Evolutionary conservation across 2,797 vertebrate species (phyloP), one percentile per base, ranked within the genome.

Genomic region (Phataginus tricuspis): DNA sequence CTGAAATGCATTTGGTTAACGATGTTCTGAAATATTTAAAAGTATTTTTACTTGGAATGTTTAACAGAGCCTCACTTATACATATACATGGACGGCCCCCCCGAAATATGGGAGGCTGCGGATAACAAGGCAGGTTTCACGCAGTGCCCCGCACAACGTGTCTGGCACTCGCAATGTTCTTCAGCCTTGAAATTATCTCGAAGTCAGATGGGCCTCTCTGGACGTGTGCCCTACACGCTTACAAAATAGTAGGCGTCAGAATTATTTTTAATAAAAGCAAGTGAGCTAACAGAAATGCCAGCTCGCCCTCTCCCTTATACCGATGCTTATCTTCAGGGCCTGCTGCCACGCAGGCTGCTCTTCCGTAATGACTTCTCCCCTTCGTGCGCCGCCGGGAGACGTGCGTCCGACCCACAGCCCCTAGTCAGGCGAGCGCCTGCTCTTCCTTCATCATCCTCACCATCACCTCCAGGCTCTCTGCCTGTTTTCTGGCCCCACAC

Each of bases 191-290:
- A 91, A 88, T 89, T 29, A 55, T 84, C 94, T 94, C 2, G 2
- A 10, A 93, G 68, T 96, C 93, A 93, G 95, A 93, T 95, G 92
- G 88, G 92, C 94, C 79, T 57, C 16, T 68, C 94, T 93, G 68
- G 72, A 37, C 71, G 85, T 18, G 42, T 55, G 96, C 79, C 96
- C 86, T 63, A 61, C 82, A n/a, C 14, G 3, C 77, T 90, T 77
- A 45, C 64, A 63, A 89, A 90, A 87, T 49, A 90, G 97, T 93
- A 64, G 4, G 94, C 75, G 4, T 93, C 95, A 68, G 84, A 95
- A 92, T 83, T 92, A 71, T 88, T 97, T 94, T 97, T 96, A 95
- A 92, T 96, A 92, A 92, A 94, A 96, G 80, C 74, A 80, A 86
- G 68, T 2, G 39, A 80, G 79, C 59, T 64, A 31, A 71, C 66